Evolutionary conservation across 1,140 invertebrate species (phyloP), one percentile per base, ranked within the genome.

Genomic region (Brachystomella parvula): DNA sequence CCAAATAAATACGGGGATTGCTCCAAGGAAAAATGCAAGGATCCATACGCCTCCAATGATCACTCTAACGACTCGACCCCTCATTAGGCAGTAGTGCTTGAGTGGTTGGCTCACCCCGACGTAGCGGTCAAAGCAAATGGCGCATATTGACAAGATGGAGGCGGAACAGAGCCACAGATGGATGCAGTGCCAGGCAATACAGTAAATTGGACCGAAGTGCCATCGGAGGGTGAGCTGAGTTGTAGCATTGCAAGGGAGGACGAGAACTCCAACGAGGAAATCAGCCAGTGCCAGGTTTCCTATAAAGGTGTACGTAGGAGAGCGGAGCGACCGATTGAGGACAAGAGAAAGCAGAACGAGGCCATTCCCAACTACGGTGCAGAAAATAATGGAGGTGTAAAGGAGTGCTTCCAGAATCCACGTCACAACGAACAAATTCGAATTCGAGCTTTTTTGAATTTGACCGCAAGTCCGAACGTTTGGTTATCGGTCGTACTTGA

Each of bases 81-180:
- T 57, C 66, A 67, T 58, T 17, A 63, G 28, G 28, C 31, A 17
- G 24, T 49, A 53, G 39, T 64, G 49, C 32, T 59, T 39, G 1
- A 67, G 31, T 0, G 66, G 66, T 32, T 47, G 47, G 12, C 17
- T 67, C n/a, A 69, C 68, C 26, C 68, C 68, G 29, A 69, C 60
- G 49, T 66, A 69, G 24, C 68, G 64, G 26, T 69, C 68, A 0
- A 69, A 21, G 35, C 64, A 65, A 19, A 69, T 57, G 0, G 64
- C 68, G 28, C 64, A 58, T n/a, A 64, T 64, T n/a, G 68, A 66
- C 24, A 63, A 26, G 28, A 69, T 69, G 3, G 68, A 69, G 12
- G 68, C 64, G 12, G 60, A 49, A 35, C 68, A 69, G 0, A 66
- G 60, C 64, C 60, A 63, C 28, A 66, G 65, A 31, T 69, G 68